Percentiles rank a stretch among this genome's conserved stretches.
Conservation (phyloP, 2,888 invertebrate genomes). For the Endotricha flammealis region DNA sequence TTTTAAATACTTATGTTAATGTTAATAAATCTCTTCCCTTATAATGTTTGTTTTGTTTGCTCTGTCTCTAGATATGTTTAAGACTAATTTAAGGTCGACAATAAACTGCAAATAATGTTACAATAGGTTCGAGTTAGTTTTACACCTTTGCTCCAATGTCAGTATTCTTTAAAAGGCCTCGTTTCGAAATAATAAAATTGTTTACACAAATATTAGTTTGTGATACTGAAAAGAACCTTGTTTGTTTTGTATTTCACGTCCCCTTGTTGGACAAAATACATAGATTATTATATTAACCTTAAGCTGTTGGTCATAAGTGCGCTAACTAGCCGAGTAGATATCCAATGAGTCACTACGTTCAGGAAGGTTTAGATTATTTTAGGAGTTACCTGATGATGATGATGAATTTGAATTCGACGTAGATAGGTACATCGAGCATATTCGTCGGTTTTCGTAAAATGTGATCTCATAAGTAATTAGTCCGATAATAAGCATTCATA, state of each 20-base stretch:
- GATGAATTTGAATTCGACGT: no score
- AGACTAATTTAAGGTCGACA: constrained; percentile 29
- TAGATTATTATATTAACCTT: constrained; percentile 9
- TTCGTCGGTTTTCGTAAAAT: no score
- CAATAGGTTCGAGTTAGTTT: constrained; percentile 23
- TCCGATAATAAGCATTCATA: no score
- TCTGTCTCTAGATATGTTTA: constrained; percentile 28
- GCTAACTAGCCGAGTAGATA: no score
- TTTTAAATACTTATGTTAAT: no score
- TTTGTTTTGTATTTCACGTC: constrained; percentile 5
- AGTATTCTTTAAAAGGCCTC: constrained; percentile 38
- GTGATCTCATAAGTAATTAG: no score
- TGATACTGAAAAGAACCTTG: constrained; percentile 6
- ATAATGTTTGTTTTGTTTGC: no score
- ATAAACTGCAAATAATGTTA: constrained; percentile 23
- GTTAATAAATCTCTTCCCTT: no score
- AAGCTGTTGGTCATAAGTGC: not conserved
- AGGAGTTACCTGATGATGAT: no score
- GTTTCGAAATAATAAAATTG: constrained; percentile 41
- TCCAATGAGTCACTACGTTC: no score
- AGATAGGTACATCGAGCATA: no score
- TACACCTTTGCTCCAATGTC: constrained; percentile 45
- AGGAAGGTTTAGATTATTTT: no score
- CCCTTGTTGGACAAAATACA: constrained; percentile 1
- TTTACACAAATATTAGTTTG: constrained; percentile 17